Evolutionary conservation across 2,888 invertebrate genomes (phyloP), one percentile per base, ranked within the genome.

Genomic region (Lycaena phlaeas): DNA sequence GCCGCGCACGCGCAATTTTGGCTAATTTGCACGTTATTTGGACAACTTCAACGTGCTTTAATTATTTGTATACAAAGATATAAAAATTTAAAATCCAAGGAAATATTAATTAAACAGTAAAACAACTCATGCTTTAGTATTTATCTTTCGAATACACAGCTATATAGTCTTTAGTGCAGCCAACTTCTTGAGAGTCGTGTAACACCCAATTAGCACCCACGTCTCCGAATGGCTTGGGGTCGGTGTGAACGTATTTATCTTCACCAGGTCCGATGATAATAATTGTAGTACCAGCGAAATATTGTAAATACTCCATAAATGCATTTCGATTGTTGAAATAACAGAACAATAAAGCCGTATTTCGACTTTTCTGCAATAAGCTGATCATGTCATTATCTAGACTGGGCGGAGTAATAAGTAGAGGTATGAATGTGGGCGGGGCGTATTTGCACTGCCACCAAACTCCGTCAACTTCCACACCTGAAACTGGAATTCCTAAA

Each of bases 371-470:
- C 18, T 73, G 61, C 2, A 89, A 67, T 38, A 86, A 59, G 25
- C 58, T 45, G 3, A 60, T 57, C 31, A 71, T 68, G 40, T 77
- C 74, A 36, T 63, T 61, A 52, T 82, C 64, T 51, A 82, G 54
- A 11, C 53, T 48, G 4, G 70, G 62, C 2, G 82, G 64, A 0
- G 87, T 85, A 57, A 88, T 88, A 45, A 86, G 82, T 18, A 91
- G 77, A 2, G 88, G 84, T 45, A 92, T 88, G 59, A 94, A 94
- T 40, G 86, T 84, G 1, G 90, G 90, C 12, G 90, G 89, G 2
- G 92, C 89, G 67, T 94, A 92, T 66, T 86, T 88, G 59, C 92
- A 91, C 30, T 74, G 81, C 94, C 94, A 95, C 94, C 94, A 95
- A 1, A 86, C 87, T 36, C 87, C 82, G 65, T 94, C 93, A n/a